Evolutionary conservation across 2,797 vertebrate genomes (phyloP).

Genomic region (Schizopygopsis pylzovi): DNA sequence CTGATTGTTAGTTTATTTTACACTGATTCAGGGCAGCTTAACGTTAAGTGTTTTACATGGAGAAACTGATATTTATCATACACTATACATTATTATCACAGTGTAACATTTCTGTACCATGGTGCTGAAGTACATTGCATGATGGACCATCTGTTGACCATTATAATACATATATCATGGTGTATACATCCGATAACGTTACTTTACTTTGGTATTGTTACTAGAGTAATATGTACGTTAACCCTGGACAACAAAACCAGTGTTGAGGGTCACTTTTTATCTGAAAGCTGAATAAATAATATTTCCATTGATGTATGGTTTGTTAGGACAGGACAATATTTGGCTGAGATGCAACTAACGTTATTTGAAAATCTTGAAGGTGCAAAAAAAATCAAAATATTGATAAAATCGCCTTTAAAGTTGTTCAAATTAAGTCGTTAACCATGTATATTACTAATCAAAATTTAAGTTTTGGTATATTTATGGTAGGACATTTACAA

Average conservation of each 20-base stretch:
- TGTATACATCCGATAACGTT: background rate
- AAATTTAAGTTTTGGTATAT: background rate
- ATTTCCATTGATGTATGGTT: background rate
- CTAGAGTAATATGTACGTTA: background rate
- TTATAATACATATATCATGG: no score
- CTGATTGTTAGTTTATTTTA: background rate
- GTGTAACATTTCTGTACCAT: background rate
- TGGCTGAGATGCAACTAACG: no score
- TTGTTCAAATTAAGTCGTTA: background rate
- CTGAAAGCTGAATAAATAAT: background rate
- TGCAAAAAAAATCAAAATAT: background rate
- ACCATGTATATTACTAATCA: background rate
- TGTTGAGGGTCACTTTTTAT: no score
- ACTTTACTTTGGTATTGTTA: background rate
- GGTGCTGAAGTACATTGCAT: background rate
- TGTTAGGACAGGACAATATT: background rate
- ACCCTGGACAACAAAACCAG: no score
- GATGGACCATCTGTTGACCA: background rate
- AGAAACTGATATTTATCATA: rapidly evolving
- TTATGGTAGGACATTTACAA: background rate
- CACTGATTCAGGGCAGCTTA: rapidly evolving
- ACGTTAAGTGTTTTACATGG: background rate
- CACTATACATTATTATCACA: no score
- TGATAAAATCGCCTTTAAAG: background rate
- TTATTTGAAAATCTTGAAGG: no score